Percentiles rank a stretch among this genome's conserved stretches.
Evolutionary conservation across 2,797 vertebrate genomes (phyloP).

Genomic region (Megaceryle alcyon): DNA sequence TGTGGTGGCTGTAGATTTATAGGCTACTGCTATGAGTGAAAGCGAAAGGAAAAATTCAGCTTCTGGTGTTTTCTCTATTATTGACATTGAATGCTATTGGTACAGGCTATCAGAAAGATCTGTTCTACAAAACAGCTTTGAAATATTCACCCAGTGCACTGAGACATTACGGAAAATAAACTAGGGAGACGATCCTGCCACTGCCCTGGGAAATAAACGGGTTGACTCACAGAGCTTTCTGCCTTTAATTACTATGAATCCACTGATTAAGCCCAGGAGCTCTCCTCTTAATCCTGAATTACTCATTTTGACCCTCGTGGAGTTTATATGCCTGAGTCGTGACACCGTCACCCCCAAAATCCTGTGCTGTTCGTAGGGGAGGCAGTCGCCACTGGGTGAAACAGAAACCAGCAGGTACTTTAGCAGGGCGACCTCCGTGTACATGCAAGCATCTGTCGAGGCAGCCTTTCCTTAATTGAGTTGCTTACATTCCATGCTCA

Average conservation of each 20-base stretch:
- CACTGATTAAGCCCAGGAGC: conserved; percentile 22
- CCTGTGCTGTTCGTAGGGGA: neutral
- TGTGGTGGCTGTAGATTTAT: neutral
- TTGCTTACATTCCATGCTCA: conserved; percentile 66
- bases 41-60: neutral
- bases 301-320: neutral
- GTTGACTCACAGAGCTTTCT: conserved; percentile 2
- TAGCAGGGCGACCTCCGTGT: neutral
- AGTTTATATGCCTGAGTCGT: conserved; percentile 4
- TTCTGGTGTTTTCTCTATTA: neutral
- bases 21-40: neutral
- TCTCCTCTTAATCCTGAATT: conserved; percentile 45
- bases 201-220: neutral
- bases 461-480: conserved; percentile 53
- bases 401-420: neutral
- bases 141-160: neutral
- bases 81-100: neutral
- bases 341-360: neutral
- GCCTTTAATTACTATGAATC: conserved; percentile 59
- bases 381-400: neutral
- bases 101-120: neutral
- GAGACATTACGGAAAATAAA: neutral
- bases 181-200: fast-evolving
- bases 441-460: neutral
- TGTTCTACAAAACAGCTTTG: neutral